Evolutionary conservation across 2,888 invertebrate genomes (phyloP), one percentile per base, ranked within the genome.

Genomic region (Polylopha cassiicola): DNA sequence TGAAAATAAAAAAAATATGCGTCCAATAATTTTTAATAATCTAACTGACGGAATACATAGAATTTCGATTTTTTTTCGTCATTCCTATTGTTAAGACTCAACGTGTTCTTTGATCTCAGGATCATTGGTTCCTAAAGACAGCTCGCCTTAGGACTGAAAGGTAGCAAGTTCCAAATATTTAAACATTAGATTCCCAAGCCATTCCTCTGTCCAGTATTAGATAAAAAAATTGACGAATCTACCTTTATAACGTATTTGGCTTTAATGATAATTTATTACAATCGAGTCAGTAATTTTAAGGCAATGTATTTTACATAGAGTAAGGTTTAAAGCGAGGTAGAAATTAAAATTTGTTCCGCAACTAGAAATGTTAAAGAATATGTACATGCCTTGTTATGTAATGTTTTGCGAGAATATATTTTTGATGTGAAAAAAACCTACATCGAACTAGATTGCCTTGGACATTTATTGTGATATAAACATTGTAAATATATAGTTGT

Each of bases 241-340:
- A 51, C 54, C 54, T 54, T 54, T 52, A 51, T 53, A 49, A 57
- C 58, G 48, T 67, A 65, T 64, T 65, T 74, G 69, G 75, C 73
- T 75, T 75, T 75, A 74, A 73, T 65, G 60, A 57, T 59, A 64
- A 71, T 73, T 72, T 74, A 73, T 73, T 56, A 64, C 62, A 82
- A 78, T 58, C 76, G 67, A 84, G 84, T 84, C 84, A 84, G 65
- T 84, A 82, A 69, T 73, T 70, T 61, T 81, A 80, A 81, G 79
- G 53, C 58, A n/a, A 26, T 62, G 58, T 63, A 62, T 60, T 58
- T 61, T 61, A 52, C 59, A 54, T 56, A 50, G 52, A 48, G 50
- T 44, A 46, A 41, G 43, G 28, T 41, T 36, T 41, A 36, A n/a
- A n/a, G n/a, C n/a, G n/a, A n/a, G n/a, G n/a, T n/a, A n/a, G n/a